phyloP scores from a whole-genome alignment of 2,113 vertebrate species.

The chimpanzee (Pan troglodytes) region NHGRI_mPanTro3-v2.1_pri NC_072410.2:55513001-55513500 shows the following conservation, averaged over 20 bases:
- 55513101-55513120: not conserved
- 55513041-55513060: not conserved
- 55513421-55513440: not conserved
- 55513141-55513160: not conserved
- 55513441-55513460: not conserved
- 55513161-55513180: not conserved
- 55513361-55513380: not conserved
- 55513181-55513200: slow-evolving; percentile 3
- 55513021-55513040: not conserved
- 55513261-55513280: no score
- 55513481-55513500: not conserved
- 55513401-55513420: not conserved
- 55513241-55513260: not conserved
- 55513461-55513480: not conserved
- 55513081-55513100: not conserved
- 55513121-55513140: not conserved
- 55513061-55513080: not conserved
- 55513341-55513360: not conserved
- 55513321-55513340: slow-evolving; percentile 15
- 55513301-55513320: not conserved
- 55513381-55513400: not conserved
- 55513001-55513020: slow-evolving; percentile 9
- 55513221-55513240: not conserved
- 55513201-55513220: not conserved
- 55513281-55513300: not conserved